Conservation (phyloP, 2,797 vertebrate genomes). For the Morelia viridis region DNA sequence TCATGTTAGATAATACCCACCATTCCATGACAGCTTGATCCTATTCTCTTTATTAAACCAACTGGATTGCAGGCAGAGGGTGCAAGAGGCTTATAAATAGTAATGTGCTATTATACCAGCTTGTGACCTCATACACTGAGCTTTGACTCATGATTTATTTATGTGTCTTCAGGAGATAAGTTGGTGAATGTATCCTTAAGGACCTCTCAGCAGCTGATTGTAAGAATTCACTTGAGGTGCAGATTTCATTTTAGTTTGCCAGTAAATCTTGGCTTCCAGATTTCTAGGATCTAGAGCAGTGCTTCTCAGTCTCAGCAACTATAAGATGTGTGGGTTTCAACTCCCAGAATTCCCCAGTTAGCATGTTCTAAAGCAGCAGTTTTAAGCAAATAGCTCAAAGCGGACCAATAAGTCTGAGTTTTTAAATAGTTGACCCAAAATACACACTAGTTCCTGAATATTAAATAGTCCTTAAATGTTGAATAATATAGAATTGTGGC, state of each 20-base stretch:
- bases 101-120: slow-evolving; percentile 13
- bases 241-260: slow-evolving; percentile 10
- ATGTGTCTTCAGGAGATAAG: slow-evolving; percentile 10
- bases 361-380: not conserved
- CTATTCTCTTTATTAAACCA: not conserved
- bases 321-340: not conserved
- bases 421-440: not conserved
- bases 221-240: not conserved
- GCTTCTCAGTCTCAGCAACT: not conserved
- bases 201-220: not conserved
- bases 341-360: not conserved
- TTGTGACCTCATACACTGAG: slow-evolving; percentile 38
- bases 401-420: not conserved
- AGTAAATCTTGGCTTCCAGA: not conserved
- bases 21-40: not conserved
- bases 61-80: slow-evolving; percentile 14
- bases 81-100: slow-evolving; percentile 35
- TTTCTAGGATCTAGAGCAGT: not conserved
- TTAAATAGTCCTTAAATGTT: not conserved
- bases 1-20: not conserved
- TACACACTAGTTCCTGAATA: not conserved
- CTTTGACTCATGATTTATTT: slow-evolving; percentile 38
- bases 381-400: not conserved
- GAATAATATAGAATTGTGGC: not conserved
- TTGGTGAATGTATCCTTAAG: slow-evolving; percentile 24